phyloP scores from a whole-genome alignment of 2,888 invertebrate species.

The Drosophila siamana region DNA sequence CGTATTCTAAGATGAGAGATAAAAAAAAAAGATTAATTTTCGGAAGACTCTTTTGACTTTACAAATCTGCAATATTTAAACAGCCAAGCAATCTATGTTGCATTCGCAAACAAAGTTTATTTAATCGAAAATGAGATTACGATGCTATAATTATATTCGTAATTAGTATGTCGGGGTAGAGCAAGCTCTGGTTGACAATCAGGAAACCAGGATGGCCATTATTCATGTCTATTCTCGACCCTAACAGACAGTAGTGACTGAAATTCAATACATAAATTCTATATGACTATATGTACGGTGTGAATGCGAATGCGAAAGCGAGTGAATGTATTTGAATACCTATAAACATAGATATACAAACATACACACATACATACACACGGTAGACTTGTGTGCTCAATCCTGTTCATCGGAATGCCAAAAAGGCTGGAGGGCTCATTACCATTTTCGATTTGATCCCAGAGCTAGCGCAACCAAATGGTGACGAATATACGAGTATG shows the following conservation, averaged over 20 bases:
- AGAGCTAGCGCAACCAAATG: conserved; percentile 28
- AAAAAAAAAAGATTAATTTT: no score
- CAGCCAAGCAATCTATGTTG: no score
- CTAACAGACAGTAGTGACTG: conserved; percentile 38
- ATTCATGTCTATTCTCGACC: conserved; percentile 36
- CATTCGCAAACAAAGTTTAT: background rate
- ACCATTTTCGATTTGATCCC: conserved; percentile 58
- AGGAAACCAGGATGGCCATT: conserved; percentile 21
- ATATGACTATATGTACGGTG: background rate
- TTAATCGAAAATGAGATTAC: conserved; percentile 5
- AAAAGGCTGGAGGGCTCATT: conserved; percentile 37
- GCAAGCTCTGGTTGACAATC: background rate
- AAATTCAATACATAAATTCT: conserved; percentile 53
- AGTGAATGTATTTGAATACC: conserved; percentile 9
- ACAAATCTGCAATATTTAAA: no score
- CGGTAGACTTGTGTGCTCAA: conserved; percentile 14
- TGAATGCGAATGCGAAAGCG: background rate
- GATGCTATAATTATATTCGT: background rate
- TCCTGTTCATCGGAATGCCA: conserved; percentile 6
- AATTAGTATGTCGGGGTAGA: background rate
- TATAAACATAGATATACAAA: background rate
- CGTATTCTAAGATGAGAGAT: no score
- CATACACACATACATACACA: background rate
- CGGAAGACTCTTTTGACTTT: no score
- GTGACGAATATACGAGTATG: conserved; percentile 21